A percentile compares a stretch with the other conserved stretches of the same genome.
These are phyloP conservation scores for Troglohyphantes excavatus DNA, from an alignment of 2,888 invertebrate genomes.

Conservation along the genomic window DNA sequence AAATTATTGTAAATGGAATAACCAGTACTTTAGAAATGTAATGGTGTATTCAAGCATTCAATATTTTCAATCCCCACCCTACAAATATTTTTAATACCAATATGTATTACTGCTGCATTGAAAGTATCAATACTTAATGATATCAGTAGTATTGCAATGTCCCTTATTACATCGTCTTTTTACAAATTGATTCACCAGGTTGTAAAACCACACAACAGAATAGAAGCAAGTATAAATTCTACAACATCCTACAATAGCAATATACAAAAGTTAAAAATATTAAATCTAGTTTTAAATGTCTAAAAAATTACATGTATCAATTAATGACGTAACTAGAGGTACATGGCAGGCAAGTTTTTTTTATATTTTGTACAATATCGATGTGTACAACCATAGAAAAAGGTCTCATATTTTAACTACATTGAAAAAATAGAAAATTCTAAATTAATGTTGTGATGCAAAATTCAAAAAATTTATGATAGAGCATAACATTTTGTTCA, in stretches of 20 bases:
- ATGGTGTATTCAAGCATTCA: no score
- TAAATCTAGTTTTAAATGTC: slow-evolving; percentile 52
- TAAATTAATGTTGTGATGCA: slow-evolving; percentile 32
- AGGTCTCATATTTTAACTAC: slow-evolving; percentile 10
- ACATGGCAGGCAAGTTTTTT: slow-evolving; percentile 63
- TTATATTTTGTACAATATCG: slow-evolving; percentile 34
- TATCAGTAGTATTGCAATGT: neutral
- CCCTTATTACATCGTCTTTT: neutral
- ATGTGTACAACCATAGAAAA: slow-evolving; percentile 42
- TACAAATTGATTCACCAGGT: slow-evolving; percentile 21
- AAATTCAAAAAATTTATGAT: slow-evolving; percentile 25
- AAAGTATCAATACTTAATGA: neutral
- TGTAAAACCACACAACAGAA: slow-evolving; percentile 49
- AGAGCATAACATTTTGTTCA: slow-evolving; percentile 14
- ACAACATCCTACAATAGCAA: slow-evolving; percentile 52
- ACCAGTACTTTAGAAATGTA: no score
- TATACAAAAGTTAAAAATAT: slow-evolving; percentile 72
- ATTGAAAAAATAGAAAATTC: slow-evolving; percentile 47
- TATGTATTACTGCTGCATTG: neutral
- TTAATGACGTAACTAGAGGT: slow-evolving; percentile 45
- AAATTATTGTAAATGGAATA: no score
- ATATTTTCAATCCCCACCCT: no score
- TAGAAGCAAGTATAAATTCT: slow-evolving; percentile 63
- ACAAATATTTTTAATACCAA: neutral
- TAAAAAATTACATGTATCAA: slow-evolving; percentile 51